Percentiles rank a stretch among this genome's conserved stretches.
phyloP scores from a whole-genome alignment of 2,888 invertebrate genomes.

The Acanthoscelides obtectus region DNA sequence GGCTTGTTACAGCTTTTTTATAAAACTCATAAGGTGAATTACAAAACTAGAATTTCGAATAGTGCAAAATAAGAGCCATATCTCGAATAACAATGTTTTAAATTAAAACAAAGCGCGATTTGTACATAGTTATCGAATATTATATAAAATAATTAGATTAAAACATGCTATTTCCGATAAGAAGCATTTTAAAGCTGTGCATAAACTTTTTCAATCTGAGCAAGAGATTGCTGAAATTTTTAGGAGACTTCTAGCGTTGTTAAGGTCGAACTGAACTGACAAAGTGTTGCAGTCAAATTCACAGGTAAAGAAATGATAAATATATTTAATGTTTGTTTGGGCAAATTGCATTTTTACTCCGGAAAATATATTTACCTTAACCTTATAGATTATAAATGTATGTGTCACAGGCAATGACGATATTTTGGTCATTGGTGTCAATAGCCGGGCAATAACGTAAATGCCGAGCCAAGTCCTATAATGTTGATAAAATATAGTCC shows the following conservation, averaged over 20 bases:
- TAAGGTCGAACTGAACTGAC: not conserved
- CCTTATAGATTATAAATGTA: too few relatives aligned
- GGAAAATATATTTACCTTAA: too few relatives aligned
- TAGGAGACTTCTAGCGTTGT: not conserved
- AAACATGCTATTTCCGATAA: constrained; percentile 3
- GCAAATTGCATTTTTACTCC: too few relatives aligned
- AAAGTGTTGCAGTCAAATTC: not conserved
- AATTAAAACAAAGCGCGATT: constrained; percentile 32
- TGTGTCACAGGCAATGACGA: too few relatives aligned
- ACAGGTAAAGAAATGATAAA: too few relatives aligned
- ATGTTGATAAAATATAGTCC: too few relatives aligned
- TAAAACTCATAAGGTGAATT: constrained; percentile 23
- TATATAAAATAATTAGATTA: constrained; percentile 14
- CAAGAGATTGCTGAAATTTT: not conserved
- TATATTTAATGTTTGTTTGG: too few relatives aligned
- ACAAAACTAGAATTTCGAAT: constrained; percentile 2
- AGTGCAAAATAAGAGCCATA: constrained; percentile 31
- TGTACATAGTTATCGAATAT: constrained; percentile 21
- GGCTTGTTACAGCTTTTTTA: constrained; percentile 24
- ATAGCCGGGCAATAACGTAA: too few relatives aligned
- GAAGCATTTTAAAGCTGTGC: constrained; percentile 6
- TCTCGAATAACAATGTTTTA: constrained; percentile 29
- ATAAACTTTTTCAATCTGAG: constrained; percentile 23
- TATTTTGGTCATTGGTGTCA: too few relatives aligned
- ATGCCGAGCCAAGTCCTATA: too few relatives aligned